Base-by-base conservation (phyloP, 2,888 invertebrate species). In the Tachina fera region DNA sequence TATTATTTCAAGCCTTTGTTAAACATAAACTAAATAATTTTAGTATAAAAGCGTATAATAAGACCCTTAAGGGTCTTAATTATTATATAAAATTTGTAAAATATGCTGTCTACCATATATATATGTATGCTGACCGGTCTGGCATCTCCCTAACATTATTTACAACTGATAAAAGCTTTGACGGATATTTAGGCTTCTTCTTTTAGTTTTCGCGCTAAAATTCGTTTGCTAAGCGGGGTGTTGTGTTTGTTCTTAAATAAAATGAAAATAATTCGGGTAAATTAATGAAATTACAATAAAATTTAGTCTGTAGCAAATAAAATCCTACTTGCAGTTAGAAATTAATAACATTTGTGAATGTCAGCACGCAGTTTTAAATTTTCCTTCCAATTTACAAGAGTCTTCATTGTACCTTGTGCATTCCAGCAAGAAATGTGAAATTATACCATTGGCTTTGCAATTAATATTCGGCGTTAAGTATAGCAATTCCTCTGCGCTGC, bases 401-500 rank as follows among this genome's bases (percentile, higher is more conserved):
- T 45, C 61, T 4, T 51, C 77, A 2, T n/a, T 85, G 3, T 78
- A 58, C 13, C 41, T 85, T 11, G 65, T 84, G 14, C 67, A 65
- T n/a, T 71, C 71, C n/a, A 41, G 39, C 0, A 8, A 6, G 11
- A 56, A 76, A 9, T 83, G 79, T 75, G 83, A 86, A 43, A 43
- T 80, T 19, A 61, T 86, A 43, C 22, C 61, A 1, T 45, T 86
- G 22, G 79, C 83, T 10, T 56, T 86, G 16, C 83, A 86, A 51
- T 43, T 86, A 68, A 75, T 86, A n/a, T 86, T 76, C 45, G 76
- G 79, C 31, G 16, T 56, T 6, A 86, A 83, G 13, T 86, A 86
- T 49, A 31, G 14, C n/a, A 14, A 22, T 10, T 53, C 8, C 5
- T 10, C 45, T 3, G 45, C 45, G 0, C 51, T 86, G 43, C 14